Conservation (phyloP, 2,113 vertebrate species). For the Scatophagus argus region DNA sequence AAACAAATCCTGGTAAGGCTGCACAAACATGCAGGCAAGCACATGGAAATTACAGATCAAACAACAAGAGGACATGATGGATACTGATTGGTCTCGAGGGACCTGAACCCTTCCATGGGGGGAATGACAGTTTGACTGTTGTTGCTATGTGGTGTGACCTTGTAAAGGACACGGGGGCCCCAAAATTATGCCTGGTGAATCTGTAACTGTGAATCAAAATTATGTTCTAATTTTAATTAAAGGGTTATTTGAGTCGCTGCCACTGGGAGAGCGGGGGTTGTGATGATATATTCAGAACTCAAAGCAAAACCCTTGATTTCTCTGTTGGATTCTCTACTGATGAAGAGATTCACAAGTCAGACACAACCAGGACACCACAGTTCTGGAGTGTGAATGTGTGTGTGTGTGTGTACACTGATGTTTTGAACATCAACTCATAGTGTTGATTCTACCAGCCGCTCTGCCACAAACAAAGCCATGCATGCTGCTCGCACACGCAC, state of each 20-base stretch:
- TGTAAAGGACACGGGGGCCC: slow-evolving; percentile 8
- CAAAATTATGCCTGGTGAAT: background rate
- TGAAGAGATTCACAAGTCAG: slow-evolving; percentile 52
- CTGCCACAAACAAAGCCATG: slow-evolving; percentile 36
- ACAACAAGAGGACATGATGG: slow-evolving; percentile 8
- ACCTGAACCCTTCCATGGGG: background rate
- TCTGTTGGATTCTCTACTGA: slow-evolving; percentile 46
- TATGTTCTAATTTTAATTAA: slow-evolving; percentile 61
- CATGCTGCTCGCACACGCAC: background rate
- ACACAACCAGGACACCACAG: slow-evolving; percentile 27
- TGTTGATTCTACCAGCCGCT: slow-evolving; percentile 29
- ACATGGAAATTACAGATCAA: slow-evolving; percentile 17
- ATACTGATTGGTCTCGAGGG: slow-evolving; percentile 7
- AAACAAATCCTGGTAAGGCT: slow-evolving; percentile 8
- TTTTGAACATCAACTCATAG: slow-evolving; percentile 21
- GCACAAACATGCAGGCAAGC: background rate
- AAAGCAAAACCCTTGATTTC: slow-evolving; percentile 53
- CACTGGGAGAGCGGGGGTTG: slow-evolving; percentile 2
- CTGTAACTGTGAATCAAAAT: slow-evolving; percentile 16
- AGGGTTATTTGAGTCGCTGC: slow-evolving; percentile 15
- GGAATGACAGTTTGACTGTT: slow-evolving; percentile 18
- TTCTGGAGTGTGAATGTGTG: background rate
- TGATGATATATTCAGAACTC: slow-evolving; percentile 37
- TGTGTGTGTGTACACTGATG: background rate
- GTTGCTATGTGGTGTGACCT: background rate